Evolutionary conservation across 2,113 vertebrate genomes (phyloP), one percentile per base, ranked within the genome.

Genomic region (Saimiri boliviensis): DNA sequence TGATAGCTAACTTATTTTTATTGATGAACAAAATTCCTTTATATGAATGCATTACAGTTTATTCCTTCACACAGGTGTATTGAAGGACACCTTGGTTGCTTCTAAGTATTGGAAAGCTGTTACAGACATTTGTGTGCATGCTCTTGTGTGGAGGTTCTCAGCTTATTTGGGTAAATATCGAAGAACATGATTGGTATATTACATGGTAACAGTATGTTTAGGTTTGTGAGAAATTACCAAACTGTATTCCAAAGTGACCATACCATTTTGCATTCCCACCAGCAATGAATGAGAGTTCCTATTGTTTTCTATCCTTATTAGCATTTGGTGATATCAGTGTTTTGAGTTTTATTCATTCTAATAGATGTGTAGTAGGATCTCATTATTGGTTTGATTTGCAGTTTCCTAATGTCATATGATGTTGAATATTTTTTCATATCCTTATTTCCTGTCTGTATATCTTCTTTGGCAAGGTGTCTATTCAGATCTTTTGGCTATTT

Each of bases 181-280:
- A 91, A 17, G 37, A 66, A 7, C 23, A 40, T 58, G 17, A 74
- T 73, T 93, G 19, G 20, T 76, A 25, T 14, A 11, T 93, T 30
- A 9, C 60, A 42, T 10, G 2, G 2, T 76, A 54, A 90, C 19
- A 66, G 6, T 89, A 40, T 86, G 21, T 56, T 77, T 90, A 94
- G 16, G 81, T 96, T 94, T 96, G 21, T 76, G 83, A 95, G 49
- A 77, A 87, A 79, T 13, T 85, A 5, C 3, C 54, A 88, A 85
- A 66, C 45, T 86, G 23, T 70, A 30, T 76, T 95, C 21, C 81
- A 70, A 58, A 93, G 23, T 70, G n/a, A 14, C 27, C 49, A 17
- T 77, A 60, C 13, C 35, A 83, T 60, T 93, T 86, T 52, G 7
- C 21, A 68, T 68, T 70, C 16, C 81, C 5, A 74, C 12, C 21